Evolutionary conservation across 2,113 vertebrate genomes (phyloP).

Genomic region (Microcebus jonahi): DNA sequence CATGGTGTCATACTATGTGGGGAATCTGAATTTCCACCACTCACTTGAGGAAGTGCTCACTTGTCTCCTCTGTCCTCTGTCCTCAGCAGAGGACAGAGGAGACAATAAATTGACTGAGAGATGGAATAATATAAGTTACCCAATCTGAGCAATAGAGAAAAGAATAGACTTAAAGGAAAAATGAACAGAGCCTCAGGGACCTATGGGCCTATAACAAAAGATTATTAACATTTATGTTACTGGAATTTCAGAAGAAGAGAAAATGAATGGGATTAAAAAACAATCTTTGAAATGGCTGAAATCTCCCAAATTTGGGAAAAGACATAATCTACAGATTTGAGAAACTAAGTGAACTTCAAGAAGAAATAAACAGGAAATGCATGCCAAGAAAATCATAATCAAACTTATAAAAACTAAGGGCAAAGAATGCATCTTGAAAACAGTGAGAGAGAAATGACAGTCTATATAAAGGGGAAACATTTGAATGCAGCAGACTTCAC

Average conservation of each 20-base stretch:
- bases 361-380: background rate
- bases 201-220: background rate
- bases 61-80: no score
- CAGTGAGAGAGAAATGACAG: background rate
- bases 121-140: background rate
- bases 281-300: background rate
- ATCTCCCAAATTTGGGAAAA: background rate
- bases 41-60: background rate
- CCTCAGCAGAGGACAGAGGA: background rate
- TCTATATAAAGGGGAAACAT: background rate
- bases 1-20: background rate
- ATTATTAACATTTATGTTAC: background rate
- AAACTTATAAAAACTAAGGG: background rate
- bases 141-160: background rate
- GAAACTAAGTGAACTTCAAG: background rate
- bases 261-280: background rate
- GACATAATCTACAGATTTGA: background rate
- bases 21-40: background rate
- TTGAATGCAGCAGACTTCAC: background rate
- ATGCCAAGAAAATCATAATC: background rate
- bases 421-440: background rate
- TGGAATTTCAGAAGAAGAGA: background rate
- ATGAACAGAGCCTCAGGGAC: background rate
- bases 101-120: background rate
- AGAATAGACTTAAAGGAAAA: background rate